These are phyloP conservation scores for Bicyclus anynana DNA, from an alignment of 1,140 invertebrate genomes.

Conservation along the genomic window DNA sequence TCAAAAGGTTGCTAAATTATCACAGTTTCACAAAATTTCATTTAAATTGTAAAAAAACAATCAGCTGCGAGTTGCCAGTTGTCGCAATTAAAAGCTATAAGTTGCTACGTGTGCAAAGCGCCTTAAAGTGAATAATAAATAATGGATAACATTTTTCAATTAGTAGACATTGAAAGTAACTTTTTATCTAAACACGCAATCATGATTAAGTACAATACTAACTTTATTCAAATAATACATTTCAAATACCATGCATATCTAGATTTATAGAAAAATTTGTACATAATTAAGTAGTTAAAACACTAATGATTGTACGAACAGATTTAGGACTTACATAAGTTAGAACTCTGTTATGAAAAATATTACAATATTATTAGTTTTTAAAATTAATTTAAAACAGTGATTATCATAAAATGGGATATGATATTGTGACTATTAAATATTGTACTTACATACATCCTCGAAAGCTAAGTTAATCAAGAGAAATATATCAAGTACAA, in stretches of 20 bases:
- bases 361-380: neutral
- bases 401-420: conserved; percentile 19
- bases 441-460: conserved; percentile 36
- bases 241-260: neutral
- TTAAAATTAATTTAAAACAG: conserved; percentile 9
- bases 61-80: no score
- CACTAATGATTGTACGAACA: neutral
- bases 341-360: neutral
- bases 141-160: neutral
- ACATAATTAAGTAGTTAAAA: neutral
- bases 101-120: no score
- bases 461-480: conserved; percentile 37
- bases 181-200: neutral
- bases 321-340: neutral
- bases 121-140: no score
- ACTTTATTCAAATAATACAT: neutral
- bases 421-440: conserved; percentile 17
- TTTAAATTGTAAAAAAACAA: no score
- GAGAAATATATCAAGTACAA: conserved; percentile 27
- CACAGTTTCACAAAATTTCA: no score
- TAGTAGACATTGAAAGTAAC: neutral
- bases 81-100: no score
- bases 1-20: no score
- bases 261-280: neutral
- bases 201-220: neutral